Evolutionary conservation across 2,888 invertebrate genomes (phyloP), one percentile per base, ranked within the genome.

Genomic region (Eulithis prunata): DNA sequence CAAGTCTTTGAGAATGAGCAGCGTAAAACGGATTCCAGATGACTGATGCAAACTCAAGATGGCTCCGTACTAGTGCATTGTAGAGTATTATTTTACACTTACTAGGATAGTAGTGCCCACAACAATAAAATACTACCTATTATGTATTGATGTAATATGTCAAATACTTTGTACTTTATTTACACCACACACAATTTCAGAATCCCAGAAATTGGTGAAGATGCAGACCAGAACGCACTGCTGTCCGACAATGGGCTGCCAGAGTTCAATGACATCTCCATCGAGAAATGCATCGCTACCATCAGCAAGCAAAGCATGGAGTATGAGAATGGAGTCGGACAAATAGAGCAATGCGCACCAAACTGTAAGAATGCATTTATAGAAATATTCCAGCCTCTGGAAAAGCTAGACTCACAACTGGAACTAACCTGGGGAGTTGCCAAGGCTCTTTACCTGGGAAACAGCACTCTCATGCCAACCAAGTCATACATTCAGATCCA

Each of bases 371-470:
- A 96, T 84, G 91, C 96, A 54, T 96, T 97, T 82, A 87, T 93
- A 43, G 95, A 96, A 78, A 90, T 97, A 56, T 94, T 98, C 68
- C 93, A 95, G 71, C 96, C 97, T 0, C 80, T 98, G 36, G 98
- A 99, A 82, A 94, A 94, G 75, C 84, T 96, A 1, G 95, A 95
- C 43, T 94, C 94, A 0, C 96, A 96, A 10, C 86, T 99, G 56
- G 97, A 97, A 80, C 94, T 96, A 57, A 97, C 97, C 4, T 98
- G 97, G 97, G 97, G 97, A 10, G 94, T 98, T 75, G 96, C 97
- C 0, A 98, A 98, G 86, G 95, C 97, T 4, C 86, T 98, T 11
- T 97, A 97, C 81, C 89, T 97, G 57, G 96, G 97, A 5, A 96
- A 97, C 79, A 96, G 96, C 77, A 95, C 95, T 0, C 82, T 96